phyloP scores from a whole-genome alignment of 1,140 invertebrate genomes.

The Aradophagus sp. region DNA sequence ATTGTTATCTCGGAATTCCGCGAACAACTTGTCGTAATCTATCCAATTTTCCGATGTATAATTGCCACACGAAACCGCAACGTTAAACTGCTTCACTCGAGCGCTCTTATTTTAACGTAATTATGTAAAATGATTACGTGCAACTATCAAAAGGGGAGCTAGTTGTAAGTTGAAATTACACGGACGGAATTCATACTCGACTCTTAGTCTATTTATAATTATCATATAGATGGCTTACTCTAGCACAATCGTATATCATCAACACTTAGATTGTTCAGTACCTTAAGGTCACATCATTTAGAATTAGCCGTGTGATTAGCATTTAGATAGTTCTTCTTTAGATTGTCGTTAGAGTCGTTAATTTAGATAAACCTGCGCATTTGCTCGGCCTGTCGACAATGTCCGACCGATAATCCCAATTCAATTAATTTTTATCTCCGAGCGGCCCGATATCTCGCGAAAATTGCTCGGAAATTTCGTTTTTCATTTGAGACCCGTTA shows the following conservation, averaged over 20 bases:
- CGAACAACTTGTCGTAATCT: no score
- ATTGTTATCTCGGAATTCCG: no score
- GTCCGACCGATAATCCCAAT: no score
- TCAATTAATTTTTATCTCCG: no score
- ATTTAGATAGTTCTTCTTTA: constrained; percentile 20
- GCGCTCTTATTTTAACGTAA: constrained; percentile 21
- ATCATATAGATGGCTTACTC: constrained; percentile 29
- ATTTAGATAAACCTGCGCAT: constrained; percentile 3
- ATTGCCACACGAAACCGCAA: constrained; percentile 7
- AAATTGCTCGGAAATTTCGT: no score
- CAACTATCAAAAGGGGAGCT: constrained; percentile 23
- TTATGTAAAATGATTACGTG: constrained; percentile 24
- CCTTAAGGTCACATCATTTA: constrained; percentile 23
- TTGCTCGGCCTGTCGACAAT: no score
- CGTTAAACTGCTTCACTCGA: neutral
- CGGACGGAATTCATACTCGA: constrained; percentile 10
- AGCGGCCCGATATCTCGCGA: no score
- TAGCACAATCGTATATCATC: constrained; percentile 24
- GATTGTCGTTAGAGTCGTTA: no score
- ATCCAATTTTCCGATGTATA: constrained; percentile 16
- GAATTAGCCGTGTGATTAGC: constrained; percentile 16
- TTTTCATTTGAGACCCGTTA: no score
- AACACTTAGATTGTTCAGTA: constrained; percentile 12
- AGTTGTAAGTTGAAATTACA: constrained; percentile 10
- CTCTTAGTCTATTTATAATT: constrained; percentile 23